Evolutionary conservation across 2,113 vertebrate species (phyloP), one percentile per base, ranked within the genome.

Genomic region (Astatotilapia flaviijosephi): DNA sequence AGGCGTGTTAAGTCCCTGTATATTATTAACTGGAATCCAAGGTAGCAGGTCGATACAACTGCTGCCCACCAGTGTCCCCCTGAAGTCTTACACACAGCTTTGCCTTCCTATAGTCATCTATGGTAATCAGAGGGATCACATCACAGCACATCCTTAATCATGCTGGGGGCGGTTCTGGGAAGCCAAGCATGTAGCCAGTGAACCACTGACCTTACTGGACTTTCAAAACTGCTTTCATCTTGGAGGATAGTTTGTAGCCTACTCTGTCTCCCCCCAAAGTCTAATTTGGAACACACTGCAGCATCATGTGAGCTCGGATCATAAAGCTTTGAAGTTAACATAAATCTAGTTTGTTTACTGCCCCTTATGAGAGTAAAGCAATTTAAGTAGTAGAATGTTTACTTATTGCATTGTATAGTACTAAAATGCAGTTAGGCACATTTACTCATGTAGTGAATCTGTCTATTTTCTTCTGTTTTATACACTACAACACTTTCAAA

Each of bases 111-210:
- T 86, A 90, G 91, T 88, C 80, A 84, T 90, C 89, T 89, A 88
- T 84, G 86, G 90, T 95, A 95, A 96, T 95, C 92, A 93, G 89
- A 82, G 86, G 88, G 89, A 93, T 94, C 94, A 93, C 91, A 89
- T 90, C 91, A 56, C 91, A 91, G 91, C 90, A 90, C 90, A 93
- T 89, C 91, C 86, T 94, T 95, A 96, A 96, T 95, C 93, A 95
- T 84, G 53, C 85, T 85, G 94, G 92, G 87, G 95, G 94, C 70
- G 93, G 93, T 87, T 82, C 87, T 82, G 31, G 83, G 92, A 94
- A 91, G 84, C 83, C 49, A 42, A 85, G 82, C 77, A 65, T 26
- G 81, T 89, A 94, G 83, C 28, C 62, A 40, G 79, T 93, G 90
- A 93, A 91, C 90, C 58, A 79, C 82, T 91, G 93, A 92, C 92